A percentile compares a stretch with the other conserved stretches of the same genome.
Conservation (phyloP, 1,140 invertebrate genomes). For the Polypedilum pembai region DNA sequence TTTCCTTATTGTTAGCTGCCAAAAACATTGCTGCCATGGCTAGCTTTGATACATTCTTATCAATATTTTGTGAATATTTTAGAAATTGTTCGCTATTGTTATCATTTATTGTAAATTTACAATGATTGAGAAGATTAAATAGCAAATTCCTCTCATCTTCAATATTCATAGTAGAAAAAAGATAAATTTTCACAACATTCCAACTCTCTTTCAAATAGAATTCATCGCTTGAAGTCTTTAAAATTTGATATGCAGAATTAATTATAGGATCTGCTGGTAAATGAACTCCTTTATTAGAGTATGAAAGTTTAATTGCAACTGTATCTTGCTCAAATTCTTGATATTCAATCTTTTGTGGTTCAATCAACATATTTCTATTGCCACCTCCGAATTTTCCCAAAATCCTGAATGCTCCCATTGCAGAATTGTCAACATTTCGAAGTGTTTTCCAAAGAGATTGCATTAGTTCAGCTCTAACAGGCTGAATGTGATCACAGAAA, state of each 20-base stretch:
- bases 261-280: slow-evolving; percentile 82
- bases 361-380: slow-evolving; percentile 92
- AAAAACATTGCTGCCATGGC: slow-evolving; percentile 81
- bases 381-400: slow-evolving; percentile 93
- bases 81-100: slow-evolving; percentile 67
- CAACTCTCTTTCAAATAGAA: slow-evolving; percentile 83
- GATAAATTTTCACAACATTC: slow-evolving; percentile 78
- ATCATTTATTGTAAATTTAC: slow-evolving; percentile 57
- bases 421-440: slow-evolving; percentile 66
- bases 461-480: slow-evolving; percentile 90
- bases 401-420: slow-evolving; percentile 77
- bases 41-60: neutral
- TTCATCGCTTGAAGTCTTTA: slow-evolving; percentile 70
- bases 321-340: slow-evolving; percentile 70
- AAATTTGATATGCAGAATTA: slow-evolving; percentile 70
- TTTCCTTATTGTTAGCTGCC: slow-evolving; percentile 78
- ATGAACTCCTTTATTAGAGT: slow-evolving; percentile 65
- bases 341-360: slow-evolving; percentile 82
- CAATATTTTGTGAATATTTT: slow-evolving; percentile 60
- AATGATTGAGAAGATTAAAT: slow-evolving; percentile 70
- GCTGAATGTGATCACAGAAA: slow-evolving; percentile 93
- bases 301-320: slow-evolving; percentile 71
- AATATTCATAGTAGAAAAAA: slow-evolving; percentile 57
- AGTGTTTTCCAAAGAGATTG: slow-evolving; percentile 85
- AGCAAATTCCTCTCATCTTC: slow-evolving; percentile 65